Percentiles rank a stretch among this genome's conserved stretches.
Conservation (phyloP, 1,140 invertebrate species). For the Drosophila equinoxialis region DNA sequence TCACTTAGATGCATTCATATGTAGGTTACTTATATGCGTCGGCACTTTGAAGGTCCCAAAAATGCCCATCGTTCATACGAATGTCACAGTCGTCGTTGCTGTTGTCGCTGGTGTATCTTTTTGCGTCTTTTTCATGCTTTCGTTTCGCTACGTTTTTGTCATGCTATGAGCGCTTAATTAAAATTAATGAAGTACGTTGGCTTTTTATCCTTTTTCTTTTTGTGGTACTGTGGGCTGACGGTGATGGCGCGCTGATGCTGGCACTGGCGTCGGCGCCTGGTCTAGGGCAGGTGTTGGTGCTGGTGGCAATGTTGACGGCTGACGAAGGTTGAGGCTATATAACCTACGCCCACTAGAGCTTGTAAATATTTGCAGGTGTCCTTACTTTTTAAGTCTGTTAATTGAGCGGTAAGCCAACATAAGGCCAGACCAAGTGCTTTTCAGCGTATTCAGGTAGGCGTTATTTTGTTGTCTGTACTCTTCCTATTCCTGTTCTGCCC, state of each 20-base stretch:
- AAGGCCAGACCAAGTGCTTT: slow-evolving; percentile 9
- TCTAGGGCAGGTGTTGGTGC: neutral
- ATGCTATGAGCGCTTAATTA: slow-evolving; percentile 73
- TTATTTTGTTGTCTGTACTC: too few species aligned
- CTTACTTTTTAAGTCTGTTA: slow-evolving; percentile 66
- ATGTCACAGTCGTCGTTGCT: slow-evolving; percentile 3
- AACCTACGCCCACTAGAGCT: slow-evolving; percentile 18
- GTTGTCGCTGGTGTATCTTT: slow-evolving; percentile 2
- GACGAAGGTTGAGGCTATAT: slow-evolving; percentile 51
- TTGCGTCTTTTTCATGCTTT: slow-evolving; percentile 11
- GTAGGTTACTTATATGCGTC: neutral
- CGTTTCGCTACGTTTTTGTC: slow-evolving; percentile 53
- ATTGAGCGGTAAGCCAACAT: slow-evolving; percentile 50
- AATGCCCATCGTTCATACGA: neutral
- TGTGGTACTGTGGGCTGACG: neutral
- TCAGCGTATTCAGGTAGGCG: neutral
- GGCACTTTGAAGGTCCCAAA: neutral
- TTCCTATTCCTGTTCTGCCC: too few species aligned
- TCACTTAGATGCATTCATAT: too few species aligned
- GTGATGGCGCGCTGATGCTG: neutral
- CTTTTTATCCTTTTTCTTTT: slow-evolving; percentile 64
- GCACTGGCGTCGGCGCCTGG: too few species aligned
- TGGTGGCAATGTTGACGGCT: slow-evolving; percentile 13
- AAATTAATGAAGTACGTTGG: slow-evolving; percentile 75
- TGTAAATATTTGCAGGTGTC: slow-evolving; percentile 69